These are phyloP conservation scores for Drosophila mayaguana DNA, from an alignment of 2,888 invertebrate genomes.

Conservation along the genomic window DNA sequence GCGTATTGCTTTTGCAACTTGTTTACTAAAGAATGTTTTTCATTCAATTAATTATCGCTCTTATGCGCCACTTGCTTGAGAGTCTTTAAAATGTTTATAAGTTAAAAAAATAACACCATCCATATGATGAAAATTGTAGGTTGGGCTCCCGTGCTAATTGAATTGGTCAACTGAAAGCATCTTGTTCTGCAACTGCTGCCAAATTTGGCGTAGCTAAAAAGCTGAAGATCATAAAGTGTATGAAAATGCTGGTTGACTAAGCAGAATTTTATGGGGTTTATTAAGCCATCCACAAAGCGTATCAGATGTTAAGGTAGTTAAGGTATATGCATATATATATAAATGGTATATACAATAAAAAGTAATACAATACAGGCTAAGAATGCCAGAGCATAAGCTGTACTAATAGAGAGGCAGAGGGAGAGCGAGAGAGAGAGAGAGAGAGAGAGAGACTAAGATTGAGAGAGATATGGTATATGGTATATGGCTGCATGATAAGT, in stretches of 20 bases:
- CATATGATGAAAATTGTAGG: not conserved
- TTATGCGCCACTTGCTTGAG: conserved; percentile 1
- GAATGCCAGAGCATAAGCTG: conserved; percentile 6
- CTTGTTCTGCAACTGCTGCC: conserved; percentile 16
- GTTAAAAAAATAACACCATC: not conserved
- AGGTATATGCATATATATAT: not conserved
- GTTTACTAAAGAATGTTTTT: not conserved
- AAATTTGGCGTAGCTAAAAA: conserved; percentile 4
- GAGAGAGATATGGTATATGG: too few relatives aligned
- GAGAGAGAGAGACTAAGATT: conserved; percentile 3
- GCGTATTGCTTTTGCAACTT: not conserved
- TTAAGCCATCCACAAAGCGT: conserved; percentile 23
- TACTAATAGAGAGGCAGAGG: not conserved
- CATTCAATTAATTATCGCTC: conserved; percentile 4
- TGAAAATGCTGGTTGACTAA: conserved; percentile 28
- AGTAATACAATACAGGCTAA: not conserved
- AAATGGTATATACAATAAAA: conserved; percentile 7
- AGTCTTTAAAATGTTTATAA: not conserved
- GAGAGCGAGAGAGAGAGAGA: not conserved
- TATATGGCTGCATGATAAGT: conserved; percentile 4
- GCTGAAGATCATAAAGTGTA: conserved; percentile 27
- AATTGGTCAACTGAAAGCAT: conserved; percentile 10
- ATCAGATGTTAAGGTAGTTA: conserved; percentile 18
- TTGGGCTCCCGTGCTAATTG: conserved; percentile 12
- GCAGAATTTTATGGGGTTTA: conserved; percentile 30